Evolutionary conservation across 2,888 invertebrate species (phyloP), one percentile per base, ranked within the genome.

Genomic region (Hedya salicella): DNA sequence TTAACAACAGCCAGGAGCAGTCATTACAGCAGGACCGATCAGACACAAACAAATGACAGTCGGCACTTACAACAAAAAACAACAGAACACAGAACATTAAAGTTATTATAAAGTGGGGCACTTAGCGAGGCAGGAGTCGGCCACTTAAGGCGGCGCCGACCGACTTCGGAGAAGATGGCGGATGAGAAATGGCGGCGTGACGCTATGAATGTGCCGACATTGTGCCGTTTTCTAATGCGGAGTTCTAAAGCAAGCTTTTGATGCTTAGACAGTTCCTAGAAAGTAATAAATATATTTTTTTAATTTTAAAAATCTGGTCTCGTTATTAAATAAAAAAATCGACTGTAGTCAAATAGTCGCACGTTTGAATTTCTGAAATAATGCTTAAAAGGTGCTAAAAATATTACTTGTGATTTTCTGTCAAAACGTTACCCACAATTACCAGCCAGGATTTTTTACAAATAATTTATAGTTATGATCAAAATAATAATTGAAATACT

Each of bases 91-190:
- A 59, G 59, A 57, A 59, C 64, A 65, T 65, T 60, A 65, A 65
- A 65, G 65, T 65, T 65, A 65, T 65, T 65, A 65, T 65, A 65
- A 65, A 65, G 65, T 60, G 65, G 14, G 46, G 65, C 59, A 65
- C 65, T 65, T 65, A 65, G 65, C 65, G 19, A 8, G 57, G 50
- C 57, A 25, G 50, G 57, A 65, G 64, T 25, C 64, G 30, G 52
- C 59, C 65, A 65, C 65, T 65, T 65, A 65, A 16, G 57, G 6
- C 53, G 60, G 66, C 66, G 66, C 66, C 66, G 53, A 14, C 65
- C 65, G 65, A 40, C 65, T 65, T 36, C 57, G 44, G 21, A 13
- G 63, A 16, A 57, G 49, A 64, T 52, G 42, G 19, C 52, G 52
- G 59, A 59, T 65, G 53, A 65, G 36, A 36, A 52, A 65, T 61